Percentiles rank a stretch among this genome's conserved stretches.
Conservation (phyloP, 2,113 vertebrate species). For the Pelusios castaneus region DNA sequence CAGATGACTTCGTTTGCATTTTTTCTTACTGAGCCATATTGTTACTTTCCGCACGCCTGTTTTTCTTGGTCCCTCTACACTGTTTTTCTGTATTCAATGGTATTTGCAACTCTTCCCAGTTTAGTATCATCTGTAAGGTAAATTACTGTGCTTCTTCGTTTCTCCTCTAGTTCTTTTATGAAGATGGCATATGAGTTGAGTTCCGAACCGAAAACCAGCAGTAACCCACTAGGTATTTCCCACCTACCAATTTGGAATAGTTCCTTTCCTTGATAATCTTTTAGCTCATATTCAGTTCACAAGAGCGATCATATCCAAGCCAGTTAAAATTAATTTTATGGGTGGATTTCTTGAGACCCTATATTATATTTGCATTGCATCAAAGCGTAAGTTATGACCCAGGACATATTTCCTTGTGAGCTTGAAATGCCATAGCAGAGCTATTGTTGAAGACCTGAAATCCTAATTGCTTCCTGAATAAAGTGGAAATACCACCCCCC, state of each 20-base stretch:
- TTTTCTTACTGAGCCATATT: not conserved
- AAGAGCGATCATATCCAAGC: fast-evolving
- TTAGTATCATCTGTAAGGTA: not conserved
- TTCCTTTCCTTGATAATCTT: not conserved
- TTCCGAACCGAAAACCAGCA: not conserved
- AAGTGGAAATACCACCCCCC: constrained; percentile 27
- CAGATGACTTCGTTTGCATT: not conserved
- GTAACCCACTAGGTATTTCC: not conserved
- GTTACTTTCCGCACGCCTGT: not conserved
- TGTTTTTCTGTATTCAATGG: not conserved
- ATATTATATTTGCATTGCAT: not conserved
- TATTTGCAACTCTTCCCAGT: not conserved
- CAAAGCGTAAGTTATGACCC: not conserved
- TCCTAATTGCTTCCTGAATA: not conserved
- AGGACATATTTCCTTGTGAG: constrained; percentile 32
- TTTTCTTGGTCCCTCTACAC: fast-evolving
- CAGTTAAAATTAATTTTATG: not conserved
- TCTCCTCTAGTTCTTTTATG: not conserved
- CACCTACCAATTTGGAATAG: fast-evolving
- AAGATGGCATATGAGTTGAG: not conserved
- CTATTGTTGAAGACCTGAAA: not conserved
- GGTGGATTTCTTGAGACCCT: not conserved
- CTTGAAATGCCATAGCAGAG: constrained; percentile 4
- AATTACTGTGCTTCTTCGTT: not conserved
- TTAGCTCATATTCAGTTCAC: constrained; percentile 8